Evolutionary conservation across 2,113 vertebrate species (phyloP), one percentile per base, ranked within the genome.

Genomic region (Pundamilia nyererei): DNA sequence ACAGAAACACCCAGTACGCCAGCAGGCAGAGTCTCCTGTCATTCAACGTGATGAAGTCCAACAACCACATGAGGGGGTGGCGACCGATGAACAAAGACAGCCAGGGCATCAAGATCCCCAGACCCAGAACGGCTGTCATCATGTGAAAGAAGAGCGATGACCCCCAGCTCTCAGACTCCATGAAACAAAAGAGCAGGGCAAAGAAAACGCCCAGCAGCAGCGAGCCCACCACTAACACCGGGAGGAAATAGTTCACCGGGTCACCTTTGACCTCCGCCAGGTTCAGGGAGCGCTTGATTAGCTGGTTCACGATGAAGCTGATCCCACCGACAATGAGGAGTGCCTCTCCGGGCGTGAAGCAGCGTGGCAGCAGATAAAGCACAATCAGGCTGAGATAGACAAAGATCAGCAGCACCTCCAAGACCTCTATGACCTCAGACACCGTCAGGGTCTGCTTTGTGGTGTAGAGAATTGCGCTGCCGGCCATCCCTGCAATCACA

Each of bases 361-460:
- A 98, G 8, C 98, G 97, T 1, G 99, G 99, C 82, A 99, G 83
- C 88, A 99, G 92, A 90, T 98, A 99, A 3, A 99, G 95, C 77
- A 99, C 90, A 83, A 99, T 98, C 96, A 99, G 97, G 89, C 98
- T 98, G 91, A 99, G 97, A 92, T 99, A 99, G 56, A 99, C 98
- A 53, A 99, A 99, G 91, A 99, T 99, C 49, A 99, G 88, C 82
- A 99, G 95, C 53, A 99, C 98, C 93, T 99, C 99, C 14, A 99
- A 94, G 3, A 99, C 98, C 94, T 99, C 99, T 40, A 99, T 99
- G 88, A 99, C 98, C 91, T 99, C 99, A 0, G 98, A 98, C 53
- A 99, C 98, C 0, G 98, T 97, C 90, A 99, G 86, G 0, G 97
- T 98, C 87, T 98, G 98, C 88, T 98, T 99, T 55, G 98, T 96